Evolutionary conservation across 2,797 vertebrate genomes (phyloP), one percentile per base, ranked within the genome.

Genomic region (Sebastes steindachneri): DNA sequence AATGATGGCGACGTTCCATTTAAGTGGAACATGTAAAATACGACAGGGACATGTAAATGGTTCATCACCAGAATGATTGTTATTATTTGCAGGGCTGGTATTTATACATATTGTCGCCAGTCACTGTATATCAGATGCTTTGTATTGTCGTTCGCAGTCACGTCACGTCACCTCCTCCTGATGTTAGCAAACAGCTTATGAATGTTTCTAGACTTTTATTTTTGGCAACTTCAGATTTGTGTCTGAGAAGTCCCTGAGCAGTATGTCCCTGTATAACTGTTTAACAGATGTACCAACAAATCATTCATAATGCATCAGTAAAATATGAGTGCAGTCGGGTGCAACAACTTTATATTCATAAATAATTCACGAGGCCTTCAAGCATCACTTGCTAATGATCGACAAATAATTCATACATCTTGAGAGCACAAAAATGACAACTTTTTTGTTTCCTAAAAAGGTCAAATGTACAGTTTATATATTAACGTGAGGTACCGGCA

Each of bases 241-340:
- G 17, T 9, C 29, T 9, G 14, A 65, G 37, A 68, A 62, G n/a
- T 80, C 58, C 11, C 33, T 25, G 19, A 4, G n/a, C 51, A 53
- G 7, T 14, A 9, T 19, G 29, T 73, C 12, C 9, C 15, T 17
- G 19, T 28, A 11, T 51, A 67, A 82, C 62, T 63, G 25, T 28
- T 68, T 9, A 82, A 66, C 80, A 89, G 83, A 86, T 88, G 83
- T 70, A 84, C 51, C 69, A 75, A 73, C 69, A 82, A 31, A 51
- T 60, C 41, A 70, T 88, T 73, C 19, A 84, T 86, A 83, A 88
- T 83, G 63, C 54, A 86, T 79, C 62, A 86, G 54, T 67, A 35
- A 80, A 84, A 81, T 72, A 76, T 57, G 55, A 79, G 68, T 65
- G 19, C 63, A 76, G 68, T 19, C 60, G 71, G 68, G 45, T 60